These are phyloP conservation scores for Lasiurus cinereus DNA, from an alignment of 2,113 vertebrate genomes.

Conservation along the genomic window DNA sequence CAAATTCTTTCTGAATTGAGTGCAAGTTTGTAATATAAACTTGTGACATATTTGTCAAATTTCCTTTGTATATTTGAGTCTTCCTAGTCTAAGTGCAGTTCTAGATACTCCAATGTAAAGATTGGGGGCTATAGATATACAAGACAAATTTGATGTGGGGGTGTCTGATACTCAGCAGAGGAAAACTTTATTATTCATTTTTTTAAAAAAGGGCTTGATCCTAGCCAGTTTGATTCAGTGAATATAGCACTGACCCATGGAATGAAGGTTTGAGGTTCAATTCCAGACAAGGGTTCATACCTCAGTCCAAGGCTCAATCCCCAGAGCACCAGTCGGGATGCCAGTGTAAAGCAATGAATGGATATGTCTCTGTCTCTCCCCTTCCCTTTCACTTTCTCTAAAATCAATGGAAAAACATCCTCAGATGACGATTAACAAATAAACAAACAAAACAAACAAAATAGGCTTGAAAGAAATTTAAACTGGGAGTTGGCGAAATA, in stretches of 20 bases:
- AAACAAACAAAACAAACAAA: not conserved
- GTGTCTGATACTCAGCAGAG: not conserved
- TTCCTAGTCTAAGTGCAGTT: not conserved
- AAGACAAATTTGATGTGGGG: not conserved
- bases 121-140: not conserved
- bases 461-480: not conserved
- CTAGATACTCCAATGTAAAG: not conserved
- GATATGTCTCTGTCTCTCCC: no score
- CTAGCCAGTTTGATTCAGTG: no score
- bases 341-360: no score
- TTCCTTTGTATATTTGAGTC: not conserved
- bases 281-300: no score
- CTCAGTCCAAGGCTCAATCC: no score
- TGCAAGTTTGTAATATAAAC: not conserved
- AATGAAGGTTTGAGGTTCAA: no score
- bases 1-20: not conserved
- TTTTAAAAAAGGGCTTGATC: not conserved
- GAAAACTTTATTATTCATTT: not conserved
- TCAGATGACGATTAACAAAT: no score
- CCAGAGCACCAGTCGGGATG: no score
- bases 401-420: no score
- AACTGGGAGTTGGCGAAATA: not conserved
- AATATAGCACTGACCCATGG: no score
- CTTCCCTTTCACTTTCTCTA: no score
- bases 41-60: not conserved